Evolutionary conservation across 2,797 vertebrate species (phyloP).

Genomic region (Etheostoma nigrum): DNA sequence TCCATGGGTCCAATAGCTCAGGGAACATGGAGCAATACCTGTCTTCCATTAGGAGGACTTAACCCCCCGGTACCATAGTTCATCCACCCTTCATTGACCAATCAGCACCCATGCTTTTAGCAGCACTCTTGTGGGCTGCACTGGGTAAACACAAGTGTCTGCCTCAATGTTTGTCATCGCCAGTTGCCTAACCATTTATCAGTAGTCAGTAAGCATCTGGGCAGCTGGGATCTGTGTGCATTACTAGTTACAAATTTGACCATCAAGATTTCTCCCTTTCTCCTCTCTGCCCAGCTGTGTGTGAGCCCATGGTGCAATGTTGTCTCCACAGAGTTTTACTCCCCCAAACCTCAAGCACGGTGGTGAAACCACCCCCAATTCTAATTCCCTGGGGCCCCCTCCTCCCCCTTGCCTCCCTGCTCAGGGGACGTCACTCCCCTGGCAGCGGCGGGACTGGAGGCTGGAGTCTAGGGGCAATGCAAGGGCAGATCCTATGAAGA

Average conservation of each 20-base stretch:
- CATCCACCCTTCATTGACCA: conserved; percentile 82
- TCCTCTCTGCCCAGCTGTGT: conserved; percentile 21
- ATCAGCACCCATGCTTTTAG: conserved; percentile 87
- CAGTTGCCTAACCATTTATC: conserved; percentile 88
- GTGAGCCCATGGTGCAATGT: conserved; percentile 41
- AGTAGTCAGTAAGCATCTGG: conserved; percentile 79
- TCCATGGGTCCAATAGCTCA: conserved; percentile 66
- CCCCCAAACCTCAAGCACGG: conserved; percentile 30
- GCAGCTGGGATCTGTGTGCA: conserved; percentile 78
- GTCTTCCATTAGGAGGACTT: conserved; percentile 77
- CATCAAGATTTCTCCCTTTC: conserved; percentile 12
- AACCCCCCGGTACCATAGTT: conserved; percentile 59
- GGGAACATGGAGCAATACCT: conserved; percentile 81
- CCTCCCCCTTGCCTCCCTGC: conserved; percentile 42
- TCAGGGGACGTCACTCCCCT: conserved; percentile 58
- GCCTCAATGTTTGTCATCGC: conserved; percentile 85
- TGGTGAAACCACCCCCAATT: conserved; percentile 19
- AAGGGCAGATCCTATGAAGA: conserved; percentile 73
- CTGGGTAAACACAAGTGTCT: conserved; percentile 85
- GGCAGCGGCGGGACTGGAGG: conserved; percentile 55
- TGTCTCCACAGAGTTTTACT: conserved; percentile 37
- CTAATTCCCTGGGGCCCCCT: conserved; percentile 23
- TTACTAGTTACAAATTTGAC: conserved; percentile 61
- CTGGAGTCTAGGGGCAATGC: conserved; percentile 57
- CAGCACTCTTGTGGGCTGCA: conserved; percentile 75